Evolutionary conservation across 1,140 invertebrate species (phyloP).

Genomic region (Conopomorpha cramerella): DNA sequence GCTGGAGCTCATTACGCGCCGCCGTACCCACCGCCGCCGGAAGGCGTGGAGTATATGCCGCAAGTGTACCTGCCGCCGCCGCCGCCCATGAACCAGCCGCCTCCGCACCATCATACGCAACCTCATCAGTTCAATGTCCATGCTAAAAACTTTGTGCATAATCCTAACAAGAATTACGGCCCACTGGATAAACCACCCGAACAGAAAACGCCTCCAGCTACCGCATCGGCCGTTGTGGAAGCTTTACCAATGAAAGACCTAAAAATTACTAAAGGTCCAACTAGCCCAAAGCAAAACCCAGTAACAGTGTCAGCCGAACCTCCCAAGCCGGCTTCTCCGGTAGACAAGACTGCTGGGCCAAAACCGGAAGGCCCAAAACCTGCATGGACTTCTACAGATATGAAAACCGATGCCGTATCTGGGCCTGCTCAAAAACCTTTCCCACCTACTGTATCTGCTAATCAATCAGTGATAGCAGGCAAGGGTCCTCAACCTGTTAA

Average conservation of each 20-base stretch:
- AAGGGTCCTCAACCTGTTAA: slow-evolving; percentile 31
- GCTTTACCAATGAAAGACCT: slow-evolving; percentile 51
- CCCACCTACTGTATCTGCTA: slow-evolving; percentile 15
- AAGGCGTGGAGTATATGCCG: slow-evolving; percentile 41
- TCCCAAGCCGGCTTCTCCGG: slow-evolving; percentile 16
- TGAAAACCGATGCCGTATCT: slow-evolving; percentile 16
- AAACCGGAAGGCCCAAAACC: slow-evolving; percentile 35
- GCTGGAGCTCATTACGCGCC: slow-evolving; percentile 39
- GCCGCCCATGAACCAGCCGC: slow-evolving; percentile 20
- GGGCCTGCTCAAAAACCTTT: slow-evolving; percentile 22
- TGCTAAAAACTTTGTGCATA: slow-evolving; percentile 54
- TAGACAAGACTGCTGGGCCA: slow-evolving; percentile 31
- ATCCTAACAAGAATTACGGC: slow-evolving; percentile 31
- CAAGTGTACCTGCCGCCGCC: slow-evolving; percentile 40
- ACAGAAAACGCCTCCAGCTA: slow-evolving; percentile 16
- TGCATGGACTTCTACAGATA: slow-evolving; percentile 30
- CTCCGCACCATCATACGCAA: slow-evolving; percentile 5
- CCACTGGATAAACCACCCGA: slow-evolving; percentile 35
- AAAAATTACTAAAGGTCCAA: slow-evolving; percentile 44
- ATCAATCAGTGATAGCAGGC: slow-evolving; percentile 13
- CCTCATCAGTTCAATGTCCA: slow-evolving; percentile 57
- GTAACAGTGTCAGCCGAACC: slow-evolving; percentile 12
- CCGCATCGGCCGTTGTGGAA: slow-evolving; percentile 20
- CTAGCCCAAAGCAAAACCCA: slow-evolving; percentile 35
- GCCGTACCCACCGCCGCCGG: slow-evolving; percentile 33